Conservation (phyloP, 1,140 invertebrate genomes). For the Drosophila sp. region DNA sequence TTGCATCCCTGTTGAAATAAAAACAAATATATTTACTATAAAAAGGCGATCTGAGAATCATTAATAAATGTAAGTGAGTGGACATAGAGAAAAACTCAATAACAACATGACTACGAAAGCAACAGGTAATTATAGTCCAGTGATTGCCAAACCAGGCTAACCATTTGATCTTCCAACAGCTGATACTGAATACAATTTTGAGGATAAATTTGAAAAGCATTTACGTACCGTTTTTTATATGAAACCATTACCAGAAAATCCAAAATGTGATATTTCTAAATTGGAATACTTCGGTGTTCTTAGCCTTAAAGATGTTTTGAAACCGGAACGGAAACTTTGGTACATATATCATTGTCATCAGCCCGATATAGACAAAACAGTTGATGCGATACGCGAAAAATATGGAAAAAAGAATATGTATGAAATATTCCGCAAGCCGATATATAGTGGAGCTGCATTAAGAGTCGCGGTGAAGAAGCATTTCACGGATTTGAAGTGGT, state of each 20-base stretch:
- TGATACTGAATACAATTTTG: conserved; percentile 20
- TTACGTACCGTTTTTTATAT: conserved; percentile 31
- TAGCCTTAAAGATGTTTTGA: conserved; percentile 42
- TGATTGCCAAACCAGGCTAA: background rate
- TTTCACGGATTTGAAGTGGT: conserved; percentile 53
- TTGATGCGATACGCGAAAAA: conserved; percentile 52
- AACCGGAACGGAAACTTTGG: conserved; percentile 58
- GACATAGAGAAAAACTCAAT: background rate
- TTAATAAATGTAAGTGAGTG: background rate
- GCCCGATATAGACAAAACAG: conserved; percentile 37
- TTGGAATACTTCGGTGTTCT: conserved; percentile 60
- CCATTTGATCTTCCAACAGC: background rate
- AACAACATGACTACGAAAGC: background rate
- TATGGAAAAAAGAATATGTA: conserved; percentile 66
- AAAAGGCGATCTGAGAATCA: background rate
- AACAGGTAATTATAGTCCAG: background rate
- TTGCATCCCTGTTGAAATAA: background rate
- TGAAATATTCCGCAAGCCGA: conserved; percentile 60
- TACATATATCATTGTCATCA: conserved; percentile 55
- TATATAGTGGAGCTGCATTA: conserved; percentile 45
- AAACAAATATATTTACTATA: background rate
- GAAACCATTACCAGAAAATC: background rate
- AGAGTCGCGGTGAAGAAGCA: conserved; percentile 49
- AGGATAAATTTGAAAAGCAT: conserved; percentile 43
- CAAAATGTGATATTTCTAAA: conserved; percentile 26